phyloP scores from a whole-genome alignment of 2,113 vertebrate species.

The Coturnix japonica region DNA sequence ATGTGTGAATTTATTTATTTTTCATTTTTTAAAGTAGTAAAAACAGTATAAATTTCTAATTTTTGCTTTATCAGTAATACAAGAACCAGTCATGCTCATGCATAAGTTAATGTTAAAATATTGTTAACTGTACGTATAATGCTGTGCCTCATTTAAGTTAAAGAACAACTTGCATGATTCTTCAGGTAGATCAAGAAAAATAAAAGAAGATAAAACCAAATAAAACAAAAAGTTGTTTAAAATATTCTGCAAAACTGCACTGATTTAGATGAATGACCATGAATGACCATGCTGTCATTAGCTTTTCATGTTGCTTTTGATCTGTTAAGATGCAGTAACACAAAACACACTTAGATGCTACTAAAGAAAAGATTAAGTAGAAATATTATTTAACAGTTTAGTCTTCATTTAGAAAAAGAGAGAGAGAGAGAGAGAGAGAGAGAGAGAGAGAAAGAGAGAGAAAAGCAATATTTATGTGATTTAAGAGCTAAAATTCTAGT shows the following conservation, averaged over 20 bases:
- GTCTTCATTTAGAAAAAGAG: accelerated
- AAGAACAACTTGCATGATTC: background rate
- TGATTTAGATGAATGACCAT: background rate
- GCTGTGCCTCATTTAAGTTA: background rate
- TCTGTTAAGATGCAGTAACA: background rate
- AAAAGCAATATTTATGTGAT: background rate
- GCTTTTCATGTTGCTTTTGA: background rate
- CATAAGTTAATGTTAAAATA: background rate
- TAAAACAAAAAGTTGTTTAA: background rate
- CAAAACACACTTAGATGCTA: background rate
- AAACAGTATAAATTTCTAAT: background rate
- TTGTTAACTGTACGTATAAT: background rate
- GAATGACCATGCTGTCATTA: background rate
- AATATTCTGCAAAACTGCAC: background rate
- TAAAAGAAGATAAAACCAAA: background rate
- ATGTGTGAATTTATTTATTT: background rate
- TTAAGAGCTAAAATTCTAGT: background rate
- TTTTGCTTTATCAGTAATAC: background rate
- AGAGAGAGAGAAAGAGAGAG: background rate
- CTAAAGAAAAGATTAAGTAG: background rate
- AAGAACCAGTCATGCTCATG: background rate
- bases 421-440: background rate
- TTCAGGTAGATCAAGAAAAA: background rate
- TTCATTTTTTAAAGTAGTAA: background rate
- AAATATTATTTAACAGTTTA: background rate